phyloP scores from a whole-genome alignment of 2,888 invertebrate species.

The Agriotes lineatus region DNA sequence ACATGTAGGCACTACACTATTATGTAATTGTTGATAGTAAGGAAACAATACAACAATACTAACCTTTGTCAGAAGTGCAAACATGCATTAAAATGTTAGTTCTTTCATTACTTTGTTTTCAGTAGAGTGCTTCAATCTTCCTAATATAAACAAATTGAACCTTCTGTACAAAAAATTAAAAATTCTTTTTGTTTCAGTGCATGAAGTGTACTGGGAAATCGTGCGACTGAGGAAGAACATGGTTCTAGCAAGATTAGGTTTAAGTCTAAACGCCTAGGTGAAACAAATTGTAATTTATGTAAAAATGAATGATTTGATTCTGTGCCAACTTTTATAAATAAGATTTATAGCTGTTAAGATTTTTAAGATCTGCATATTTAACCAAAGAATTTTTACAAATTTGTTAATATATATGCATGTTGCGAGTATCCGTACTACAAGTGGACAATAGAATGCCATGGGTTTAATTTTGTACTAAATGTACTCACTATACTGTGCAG shows the following conservation, averaged over 20 bases:
- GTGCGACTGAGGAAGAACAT: conserved; percentile 79
- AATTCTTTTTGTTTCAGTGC: conserved; percentile 68
- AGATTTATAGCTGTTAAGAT: conserved; percentile 15
- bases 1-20: no score
- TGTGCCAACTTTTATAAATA: conserved; percentile 39
- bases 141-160: no score
- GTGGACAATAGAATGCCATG: conserved; percentile 5
- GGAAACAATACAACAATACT: no score
- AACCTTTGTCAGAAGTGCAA: neutral
- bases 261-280: conserved; percentile 53
- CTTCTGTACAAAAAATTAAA: neutral
- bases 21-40: neutral
- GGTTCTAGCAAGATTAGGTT: conserved; percentile 78
- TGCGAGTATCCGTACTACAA: conserved; percentile 43
- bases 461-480: conserved; percentile 8
- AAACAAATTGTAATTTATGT: conserved; percentile 3
- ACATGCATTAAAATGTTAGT: neutral
- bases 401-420: conserved; percentile 23
- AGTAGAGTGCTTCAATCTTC: no score
- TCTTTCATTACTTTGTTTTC: neutral
- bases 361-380: conserved; percentile 47
- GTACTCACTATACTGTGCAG: conserved; percentile 22
- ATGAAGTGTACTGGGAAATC: conserved; percentile 82
- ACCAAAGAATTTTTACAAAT: conserved; percentile 47
- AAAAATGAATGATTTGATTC: conserved; percentile 8